Base-by-base conservation (phyloP, 1,140 invertebrate genomes). In the Trichonephila clavipes region DNA sequence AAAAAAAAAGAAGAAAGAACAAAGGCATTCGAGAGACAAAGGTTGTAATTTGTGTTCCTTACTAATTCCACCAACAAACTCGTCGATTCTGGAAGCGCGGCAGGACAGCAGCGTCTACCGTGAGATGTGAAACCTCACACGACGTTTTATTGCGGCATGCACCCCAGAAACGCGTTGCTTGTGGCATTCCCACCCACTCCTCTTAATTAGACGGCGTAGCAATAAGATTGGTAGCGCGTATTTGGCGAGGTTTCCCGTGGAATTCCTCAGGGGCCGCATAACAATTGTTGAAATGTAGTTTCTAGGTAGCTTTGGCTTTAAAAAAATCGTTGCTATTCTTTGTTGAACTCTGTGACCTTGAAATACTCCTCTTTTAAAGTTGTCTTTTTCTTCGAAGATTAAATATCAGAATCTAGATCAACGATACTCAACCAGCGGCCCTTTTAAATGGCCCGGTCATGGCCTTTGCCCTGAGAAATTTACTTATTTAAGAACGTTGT, bases 121-220 rank as follows among this genome's bases (percentile, higher is more conserved):
- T 61, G 59, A 87, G 85, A 87, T 58, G 87, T 66, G 34, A 88
- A 88, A 88, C 87, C 87, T 88, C 87, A 88, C 87, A 88, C 87
- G 87, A 88, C 18, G 87, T 88, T 88, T 88, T 88, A 88, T 88
- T 66, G 64, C 87, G 16, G 62, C 87, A 61, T 28, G 82, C 82
- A 12, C 10, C 24, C 10, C 59, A 19, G 18, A 51, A 51, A 51
- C 51, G 51, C 51, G 51, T 51, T 51, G 51, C 51, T 51, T 51
- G 51, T 51, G 51, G 51, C 51, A 51, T n/a, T 51, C 58, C 85
- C 58, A 34, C 85, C 28, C 85, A 64, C 58, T 21, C 18, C 85
- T 10, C 85, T 61, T 61, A 59, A 77, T 77, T 77, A 62, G 85
- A 34, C 44, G 82, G 82, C 34, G 34, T 44, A 61, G 28, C 44